Base-by-base conservation (phyloP, 2,797 vertebrate genomes). In the Megalops cyprinoides region DNA sequence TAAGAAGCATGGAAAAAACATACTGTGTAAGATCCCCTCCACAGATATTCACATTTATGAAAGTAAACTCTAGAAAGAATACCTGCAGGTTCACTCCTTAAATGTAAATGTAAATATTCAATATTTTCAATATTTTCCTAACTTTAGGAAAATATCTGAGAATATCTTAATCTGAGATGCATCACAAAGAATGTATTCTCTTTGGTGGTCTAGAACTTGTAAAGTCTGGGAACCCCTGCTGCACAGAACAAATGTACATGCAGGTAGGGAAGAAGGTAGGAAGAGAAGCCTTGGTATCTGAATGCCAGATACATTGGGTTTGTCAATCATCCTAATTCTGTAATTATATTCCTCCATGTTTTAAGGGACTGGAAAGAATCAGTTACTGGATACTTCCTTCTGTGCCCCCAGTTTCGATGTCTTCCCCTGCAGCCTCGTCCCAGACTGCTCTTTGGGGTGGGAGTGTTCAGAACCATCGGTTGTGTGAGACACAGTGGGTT, bases 261-360 rank as follows among this genome's bases (percentile, higher is more conserved):
- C n/a, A 56, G 46, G 15, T 25, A 31, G 53, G 55, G 34, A 58
- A 39, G 34, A n/a, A 15, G 28, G 25, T 60, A 55, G 34, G 25
- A 71, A n/a, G 20, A 44, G 74, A 31, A 80, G 39, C 51, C n/a
- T 62, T 31, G 28, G 74, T 44, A 60, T 73, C 53, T 39, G 3
- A 37, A 60, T 42, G 39, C 18, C 51, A 46, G 3, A 60, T 7
- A 48, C 23, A 23, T 56, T 31, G 56, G 31, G 44, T 3, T 4
- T 62, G 49, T 56, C n/a, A 74, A 15, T 56, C 14, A 28, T 75
- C 10, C 8, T 34, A 62, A 48, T 74, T 62, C 15, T 20, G 37
- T 34, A 75, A 60, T 74, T 80, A 2, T 9, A 49, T 53, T 60
- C 56, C 71, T 65, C 42, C 55, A 56, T 18, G 44, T 60, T 15